Conservation (phyloP, 30 jellyfish, hydroid and myxozoan species). For the Nemopilema nomurai region DNA sequence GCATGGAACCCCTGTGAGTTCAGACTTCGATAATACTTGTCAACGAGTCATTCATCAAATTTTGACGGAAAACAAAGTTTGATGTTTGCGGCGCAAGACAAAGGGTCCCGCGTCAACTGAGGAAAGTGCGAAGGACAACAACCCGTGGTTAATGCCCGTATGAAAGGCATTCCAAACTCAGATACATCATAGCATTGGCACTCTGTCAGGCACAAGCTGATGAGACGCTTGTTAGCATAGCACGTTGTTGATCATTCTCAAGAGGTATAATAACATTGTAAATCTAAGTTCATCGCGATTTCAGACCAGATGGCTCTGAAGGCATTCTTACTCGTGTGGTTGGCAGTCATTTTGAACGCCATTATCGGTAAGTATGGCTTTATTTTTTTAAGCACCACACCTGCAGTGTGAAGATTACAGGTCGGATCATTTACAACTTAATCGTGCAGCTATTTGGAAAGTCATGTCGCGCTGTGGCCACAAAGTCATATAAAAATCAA, state of each 20-base stretch:
- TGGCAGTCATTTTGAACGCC: neutral
- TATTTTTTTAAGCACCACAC: conserved; percentile 21
- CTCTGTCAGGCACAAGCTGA: conserved; percentile 38
- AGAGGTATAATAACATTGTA: conserved; percentile 53
- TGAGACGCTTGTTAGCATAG: conserved; percentile 5
- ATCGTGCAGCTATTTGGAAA: conserved; percentile 25
- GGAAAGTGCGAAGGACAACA: conserved; percentile 74
- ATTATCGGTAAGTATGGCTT: conserved; percentile 39
- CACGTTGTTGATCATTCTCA: conserved; percentile 51
- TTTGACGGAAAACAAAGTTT: conserved; percentile 71
- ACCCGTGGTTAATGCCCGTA: conserved; percentile 62
- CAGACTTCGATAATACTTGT: conserved; percentile 52
- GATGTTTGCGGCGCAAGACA: conserved; percentile 59
- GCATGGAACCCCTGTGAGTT: conserved; percentile 46
- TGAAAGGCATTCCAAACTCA: conserved; percentile 37
- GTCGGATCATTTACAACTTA: conserved; percentile 27
- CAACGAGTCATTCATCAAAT: conserved; percentile 74
- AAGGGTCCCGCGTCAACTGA: conserved; percentile 64
- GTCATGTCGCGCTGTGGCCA: conserved; percentile 40
- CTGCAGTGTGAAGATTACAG: conserved; percentile 58
- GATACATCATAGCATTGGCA: conserved; percentile 31
- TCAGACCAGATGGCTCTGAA: neutral
- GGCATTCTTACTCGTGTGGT: conserved; percentile 42
- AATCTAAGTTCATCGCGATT: conserved; percentile 9
- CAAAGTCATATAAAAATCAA: conserved; percentile 22